Evolutionary conservation across 92 coral and sea anemone species (phyloP), one percentile per base, ranked within the genome.

Genomic region (Epizoanthus stellaris): DNA sequence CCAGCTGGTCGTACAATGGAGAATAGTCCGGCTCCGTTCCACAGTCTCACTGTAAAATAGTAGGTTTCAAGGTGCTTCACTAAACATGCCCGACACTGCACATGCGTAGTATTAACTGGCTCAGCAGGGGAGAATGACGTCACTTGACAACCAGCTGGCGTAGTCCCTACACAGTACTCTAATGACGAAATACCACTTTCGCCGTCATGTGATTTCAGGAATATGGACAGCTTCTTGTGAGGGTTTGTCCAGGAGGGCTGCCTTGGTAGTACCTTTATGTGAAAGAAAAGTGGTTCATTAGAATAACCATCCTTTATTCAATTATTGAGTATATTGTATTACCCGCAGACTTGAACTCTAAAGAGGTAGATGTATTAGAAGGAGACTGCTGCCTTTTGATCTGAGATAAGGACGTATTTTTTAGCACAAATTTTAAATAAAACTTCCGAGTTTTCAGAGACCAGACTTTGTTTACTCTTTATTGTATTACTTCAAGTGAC

Each of bases 91-190:
- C 79, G 66, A 77, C 98, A 95, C 1, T 93, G 85, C 39, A 90
- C 82, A 1, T 63, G 57, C 14, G 95, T 87, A 23, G 85, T 67
- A 62, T 88, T 91, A 1, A 53, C 34, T 15, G 90, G 75, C 19
- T 94, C 80, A 11, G 38, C 73, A 9, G 88, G 90, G 93, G 94
- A 90, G n/a, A 39, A 16, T 70, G 91, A 87, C 75, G 86, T 84
- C 47, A 89, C 77, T 82, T 94, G 98, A 77, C 98, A 96, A 25
- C 98, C 94, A 5, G 69, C 69, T 21, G 93, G 67, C 49, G 79
- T 73, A 14, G 94, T 89, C 36, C 98, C 98, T 11, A 96, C 90
- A 59, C 98, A 96, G 91, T 92, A 96, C 59, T 96, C 98, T 12
- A 86, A 87, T n/a, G 69, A 88, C 72, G 52, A 21, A 30, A 96